phyloP scores from a whole-genome alignment of 1,140 invertebrate genomes.

The Gonioctena quinquepunctata region DNA sequence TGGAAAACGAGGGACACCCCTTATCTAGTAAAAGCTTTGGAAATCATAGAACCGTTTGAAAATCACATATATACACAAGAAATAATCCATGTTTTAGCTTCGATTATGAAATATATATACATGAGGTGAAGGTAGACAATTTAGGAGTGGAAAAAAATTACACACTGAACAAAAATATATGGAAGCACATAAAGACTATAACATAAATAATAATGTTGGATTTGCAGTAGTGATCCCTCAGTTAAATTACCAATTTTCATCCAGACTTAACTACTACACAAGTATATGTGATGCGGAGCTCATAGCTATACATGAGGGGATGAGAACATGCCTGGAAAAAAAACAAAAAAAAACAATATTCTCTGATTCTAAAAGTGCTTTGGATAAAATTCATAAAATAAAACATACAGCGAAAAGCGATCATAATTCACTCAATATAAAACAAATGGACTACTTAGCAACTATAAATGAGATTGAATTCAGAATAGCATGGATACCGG shows the following conservation, averaged over 20 bases:
- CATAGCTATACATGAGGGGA: neutral
- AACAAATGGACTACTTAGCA: neutral
- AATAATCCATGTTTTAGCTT: neutral
- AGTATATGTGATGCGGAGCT: neutral
- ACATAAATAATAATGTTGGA: neutral
- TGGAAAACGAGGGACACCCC: neutral
- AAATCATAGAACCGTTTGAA: neutral
- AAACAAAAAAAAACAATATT: neutral
- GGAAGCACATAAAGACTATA: neutral
- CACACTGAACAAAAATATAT: neutral
- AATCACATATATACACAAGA: neutral
- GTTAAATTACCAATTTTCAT: neutral
- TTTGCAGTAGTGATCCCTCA: neutral
- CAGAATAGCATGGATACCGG: neutral
- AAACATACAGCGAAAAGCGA: neutral
- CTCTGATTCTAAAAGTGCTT: neutral
- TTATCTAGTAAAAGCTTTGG: neutral
- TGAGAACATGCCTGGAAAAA: neutral
- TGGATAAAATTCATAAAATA: neutral
- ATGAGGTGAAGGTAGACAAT: neutral
- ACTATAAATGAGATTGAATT: neutral
- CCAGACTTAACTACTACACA: neutral
- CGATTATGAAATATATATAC: neutral
- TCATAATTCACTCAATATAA: neutral
- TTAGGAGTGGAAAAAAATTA: neutral